phyloP scores from a whole-genome alignment of 2,888 invertebrate genomes.

The Podotricha telesiphe region DNA sequence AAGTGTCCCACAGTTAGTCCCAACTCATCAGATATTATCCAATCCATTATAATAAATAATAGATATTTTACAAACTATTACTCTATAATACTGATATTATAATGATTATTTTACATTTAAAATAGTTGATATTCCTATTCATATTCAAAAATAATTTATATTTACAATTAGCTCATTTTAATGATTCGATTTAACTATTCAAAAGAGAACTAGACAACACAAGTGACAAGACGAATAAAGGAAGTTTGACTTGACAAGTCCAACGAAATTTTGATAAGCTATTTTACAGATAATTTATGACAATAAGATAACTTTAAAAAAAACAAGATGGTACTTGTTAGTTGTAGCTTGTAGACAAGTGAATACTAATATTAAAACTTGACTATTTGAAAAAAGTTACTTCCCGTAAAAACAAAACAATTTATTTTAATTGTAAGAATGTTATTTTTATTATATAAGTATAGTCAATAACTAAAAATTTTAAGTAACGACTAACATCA shows the following conservation, averaged over 20 bases:
- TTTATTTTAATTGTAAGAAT: too few relatives aligned
- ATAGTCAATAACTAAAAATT: too few relatives aligned
- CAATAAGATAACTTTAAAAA: background rate
- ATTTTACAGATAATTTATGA: background rate
- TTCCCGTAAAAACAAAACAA: too few relatives aligned
- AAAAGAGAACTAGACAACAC: conserved; percentile 19
- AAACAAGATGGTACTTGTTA: too few relatives aligned
- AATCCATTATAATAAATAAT: conserved; percentile 83
- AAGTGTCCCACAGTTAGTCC: conserved; percentile 89
- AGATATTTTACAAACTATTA: conserved; percentile 39
- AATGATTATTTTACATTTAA: conserved; percentile 2
- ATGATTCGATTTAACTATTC: conserved; percentile 14
- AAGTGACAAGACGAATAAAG: conserved; percentile 12
- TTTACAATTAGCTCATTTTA: conserved; percentile 15
- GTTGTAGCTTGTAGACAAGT: too few relatives aligned
- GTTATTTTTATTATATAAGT: too few relatives aligned
- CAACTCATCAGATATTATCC: conserved; percentile 90
- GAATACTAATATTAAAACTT: too few relatives aligned
- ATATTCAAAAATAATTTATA: conserved; percentile 23
- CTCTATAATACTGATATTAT: conserved; percentile 23
- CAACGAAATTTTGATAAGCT: conserved; percentile 8
- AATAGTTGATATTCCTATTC: conserved; percentile 6
- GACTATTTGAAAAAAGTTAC: too few relatives aligned
- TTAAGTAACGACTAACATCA: too few relatives aligned
- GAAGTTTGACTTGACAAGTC: conserved; percentile 2